Percentiles rank a stretch among this genome's conserved stretches.
Conservation (phyloP, 2,797 vertebrate genomes). For the Alauda arvensis region DNA sequence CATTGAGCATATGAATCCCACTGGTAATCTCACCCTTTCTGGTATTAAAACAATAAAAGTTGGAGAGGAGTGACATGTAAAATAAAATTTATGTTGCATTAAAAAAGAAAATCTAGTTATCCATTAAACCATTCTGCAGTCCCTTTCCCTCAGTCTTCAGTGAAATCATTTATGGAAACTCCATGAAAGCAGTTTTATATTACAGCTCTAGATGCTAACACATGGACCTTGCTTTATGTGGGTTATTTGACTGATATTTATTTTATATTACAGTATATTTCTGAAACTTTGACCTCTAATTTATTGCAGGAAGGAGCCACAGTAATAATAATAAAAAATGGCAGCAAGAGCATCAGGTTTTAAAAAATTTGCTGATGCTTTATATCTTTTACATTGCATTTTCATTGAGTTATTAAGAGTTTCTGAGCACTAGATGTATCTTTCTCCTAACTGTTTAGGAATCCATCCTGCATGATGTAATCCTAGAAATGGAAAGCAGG, state of each 20-base stretch:
- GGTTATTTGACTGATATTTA: not conserved
- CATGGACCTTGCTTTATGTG: not conserved
- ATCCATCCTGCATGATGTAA: not conserved
- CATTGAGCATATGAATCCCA: constrained; percentile 22
- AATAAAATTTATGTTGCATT: constrained; percentile 31
- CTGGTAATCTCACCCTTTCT: constrained; percentile 17
- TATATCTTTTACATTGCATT: not conserved
- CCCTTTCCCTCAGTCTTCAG: not conserved
- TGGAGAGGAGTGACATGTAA: constrained; percentile 16
- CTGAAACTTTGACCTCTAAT: not conserved
- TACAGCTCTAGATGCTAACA: not conserved
- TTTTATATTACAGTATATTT: not conserved
- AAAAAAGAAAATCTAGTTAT: not conserved
- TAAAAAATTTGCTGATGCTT: not conserved
- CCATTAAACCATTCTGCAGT: constrained; percentile 4
- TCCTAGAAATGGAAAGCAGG: not conserved
- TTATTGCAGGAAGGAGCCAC: not conserved
- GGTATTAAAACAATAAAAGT: constrained; percentile 21
- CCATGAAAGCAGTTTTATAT: not conserved
- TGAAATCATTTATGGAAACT: not conserved
- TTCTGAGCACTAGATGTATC: not conserved
- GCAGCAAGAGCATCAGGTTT: not conserved
- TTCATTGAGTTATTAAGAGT: not conserved
- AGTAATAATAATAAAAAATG: not conserved
- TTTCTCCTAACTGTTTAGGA: not conserved